A percentile compares a stretch with the other conserved stretches of the same genome.
Evolutionary conservation across 2,113 vertebrate genomes (phyloP).

Genomic region (Lathamus discolor): DNA sequence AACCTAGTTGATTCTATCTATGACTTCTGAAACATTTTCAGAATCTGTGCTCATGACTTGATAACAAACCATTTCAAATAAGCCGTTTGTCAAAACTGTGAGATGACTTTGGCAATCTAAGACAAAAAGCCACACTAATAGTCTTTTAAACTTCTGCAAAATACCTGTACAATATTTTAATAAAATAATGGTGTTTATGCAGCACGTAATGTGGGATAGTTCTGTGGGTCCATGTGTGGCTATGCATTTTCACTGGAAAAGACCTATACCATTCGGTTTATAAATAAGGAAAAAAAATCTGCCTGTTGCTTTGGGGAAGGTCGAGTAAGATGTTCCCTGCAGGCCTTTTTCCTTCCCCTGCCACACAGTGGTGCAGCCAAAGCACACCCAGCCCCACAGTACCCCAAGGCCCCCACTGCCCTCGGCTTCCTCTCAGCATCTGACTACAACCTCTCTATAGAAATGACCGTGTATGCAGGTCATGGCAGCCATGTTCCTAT

Average conservation of each 20-base stretch:
- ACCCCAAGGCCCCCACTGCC: too few species aligned
- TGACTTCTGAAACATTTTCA: not conserved
- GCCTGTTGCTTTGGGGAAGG: not conserved
- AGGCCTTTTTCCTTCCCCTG: not conserved
- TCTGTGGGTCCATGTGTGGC: not conserved
- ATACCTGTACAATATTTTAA: not conserved
- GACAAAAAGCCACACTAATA: not conserved
- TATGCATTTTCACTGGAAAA: not conserved
- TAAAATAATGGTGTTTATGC: not conserved
- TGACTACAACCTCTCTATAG: not conserved
- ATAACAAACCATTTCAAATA: not conserved
- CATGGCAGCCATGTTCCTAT: not conserved
- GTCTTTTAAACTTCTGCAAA: not conserved
- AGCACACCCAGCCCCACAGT: not conserved
- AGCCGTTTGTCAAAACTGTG: not conserved
- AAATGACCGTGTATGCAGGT: not conserved
- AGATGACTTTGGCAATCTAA: not conserved
- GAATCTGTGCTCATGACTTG: not conserved
- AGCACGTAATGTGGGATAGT: not conserved
- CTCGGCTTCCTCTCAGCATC: not conserved
- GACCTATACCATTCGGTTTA: not conserved
- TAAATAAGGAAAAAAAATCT: not conserved
- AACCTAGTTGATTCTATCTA: not conserved
- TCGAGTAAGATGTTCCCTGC: not conserved
- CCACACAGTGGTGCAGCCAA: fast-evolving